These are phyloP conservation scores for Sinohyriopsis cumingii DNA, from an alignment of 2,888 invertebrate genomes.

Conservation along the genomic window DNA sequence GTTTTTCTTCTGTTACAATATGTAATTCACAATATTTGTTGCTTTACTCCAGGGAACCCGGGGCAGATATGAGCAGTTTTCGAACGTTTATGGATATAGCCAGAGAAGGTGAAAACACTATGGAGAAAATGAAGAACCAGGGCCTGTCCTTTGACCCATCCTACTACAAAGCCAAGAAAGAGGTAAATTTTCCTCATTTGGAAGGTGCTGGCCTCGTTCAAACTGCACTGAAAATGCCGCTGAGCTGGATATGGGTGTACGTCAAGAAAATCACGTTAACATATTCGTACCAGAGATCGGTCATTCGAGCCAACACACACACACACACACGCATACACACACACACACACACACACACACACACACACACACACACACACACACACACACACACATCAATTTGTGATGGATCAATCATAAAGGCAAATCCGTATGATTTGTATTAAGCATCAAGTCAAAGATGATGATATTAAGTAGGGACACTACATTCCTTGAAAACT, in stretches of 20 bases:
- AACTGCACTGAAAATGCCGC: not conserved
- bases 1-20: too few species aligned
- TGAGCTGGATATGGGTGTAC: not conserved
- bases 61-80: slow-evolving; percentile 28
- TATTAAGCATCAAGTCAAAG: too few species aligned
- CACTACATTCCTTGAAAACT: too few species aligned
- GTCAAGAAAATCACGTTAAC: too few species aligned
- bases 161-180: slow-evolving; percentile 67
- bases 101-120: slow-evolving; percentile 48
- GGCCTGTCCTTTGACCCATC: slow-evolving; percentile 65
- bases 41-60: slow-evolving; percentile 23
- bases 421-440: too few species aligned
- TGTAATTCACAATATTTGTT: not conserved
- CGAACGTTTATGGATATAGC: slow-evolving; percentile 63
- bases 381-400: not conserved
- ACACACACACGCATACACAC: too few species aligned
- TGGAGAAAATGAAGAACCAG: slow-evolving; percentile 51
- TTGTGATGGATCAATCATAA: too few species aligned
- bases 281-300: too few species aligned
- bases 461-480: too few species aligned
- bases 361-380: too few species aligned
- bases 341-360: too few species aligned
- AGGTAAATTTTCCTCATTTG: slow-evolving; percentile 45
- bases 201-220: not conserved
- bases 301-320: too few species aligned